phyloP scores from a whole-genome alignment of 2,113 vertebrate genomes.

The Montifringilla adamsi region DNA sequence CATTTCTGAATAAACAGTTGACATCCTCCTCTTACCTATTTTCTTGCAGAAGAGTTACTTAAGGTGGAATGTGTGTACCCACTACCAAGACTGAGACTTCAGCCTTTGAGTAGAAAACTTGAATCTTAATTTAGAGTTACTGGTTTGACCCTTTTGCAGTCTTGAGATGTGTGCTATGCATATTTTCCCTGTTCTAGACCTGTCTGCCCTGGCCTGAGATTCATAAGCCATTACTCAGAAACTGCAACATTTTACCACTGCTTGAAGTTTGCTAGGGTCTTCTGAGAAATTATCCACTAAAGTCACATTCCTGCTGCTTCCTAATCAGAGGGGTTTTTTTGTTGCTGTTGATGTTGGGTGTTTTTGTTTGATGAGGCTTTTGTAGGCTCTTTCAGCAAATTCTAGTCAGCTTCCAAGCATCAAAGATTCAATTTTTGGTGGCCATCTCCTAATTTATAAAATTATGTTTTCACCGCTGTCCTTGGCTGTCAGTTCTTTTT shows the following conservation, averaged over 20 bases:
- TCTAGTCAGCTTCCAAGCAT: background rate
- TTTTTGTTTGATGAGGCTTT: background rate
- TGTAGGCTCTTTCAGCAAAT: background rate
- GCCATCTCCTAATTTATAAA: background rate
- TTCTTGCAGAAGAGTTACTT: background rate
- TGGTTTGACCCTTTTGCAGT: background rate
- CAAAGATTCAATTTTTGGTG: background rate
- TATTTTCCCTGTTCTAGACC: background rate
- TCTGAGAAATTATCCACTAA: background rate
- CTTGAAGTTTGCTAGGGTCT: background rate
- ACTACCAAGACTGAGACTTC: background rate
- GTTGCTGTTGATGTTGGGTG: background rate
- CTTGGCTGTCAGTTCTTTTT: background rate
- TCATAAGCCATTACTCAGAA: background rate
- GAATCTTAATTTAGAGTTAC: background rate
- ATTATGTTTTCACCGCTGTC: background rate
- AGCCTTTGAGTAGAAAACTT: background rate
- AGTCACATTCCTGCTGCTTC: background rate
- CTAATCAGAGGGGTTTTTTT: accelerated
- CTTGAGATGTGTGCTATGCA: background rate
- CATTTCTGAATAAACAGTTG: background rate
- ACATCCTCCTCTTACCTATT: background rate
- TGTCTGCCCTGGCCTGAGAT: accelerated
- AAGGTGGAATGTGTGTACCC: background rate
- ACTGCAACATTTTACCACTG: accelerated